These are phyloP conservation scores for Oxygymnocypris stewartii DNA, from an alignment of 2,113 vertebrate species.

Conservation along the genomic window DNA sequence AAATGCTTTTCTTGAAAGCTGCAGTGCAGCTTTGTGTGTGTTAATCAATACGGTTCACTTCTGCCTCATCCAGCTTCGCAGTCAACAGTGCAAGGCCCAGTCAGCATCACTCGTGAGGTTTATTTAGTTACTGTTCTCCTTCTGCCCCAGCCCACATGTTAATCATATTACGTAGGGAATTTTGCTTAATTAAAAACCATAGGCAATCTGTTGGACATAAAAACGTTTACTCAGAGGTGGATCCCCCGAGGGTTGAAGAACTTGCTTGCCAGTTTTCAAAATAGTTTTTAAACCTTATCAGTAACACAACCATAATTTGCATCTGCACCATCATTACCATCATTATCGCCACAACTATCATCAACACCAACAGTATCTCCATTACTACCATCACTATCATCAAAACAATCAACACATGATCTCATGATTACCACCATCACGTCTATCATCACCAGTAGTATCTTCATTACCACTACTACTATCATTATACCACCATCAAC, in stretches of 20 bases:
- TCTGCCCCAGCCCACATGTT: conserved; percentile 7
- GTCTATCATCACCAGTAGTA: no score
- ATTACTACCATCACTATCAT: background rate
- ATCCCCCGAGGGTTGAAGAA: background rate
- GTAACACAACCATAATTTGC: background rate
- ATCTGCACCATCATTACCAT: no score
- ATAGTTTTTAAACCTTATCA: background rate
- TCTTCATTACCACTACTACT: no score
- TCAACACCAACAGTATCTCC: background rate
- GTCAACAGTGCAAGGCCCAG: conserved; percentile 26
- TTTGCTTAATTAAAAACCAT: conserved; percentile 20
- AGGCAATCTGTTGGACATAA: conserved; percentile 3
- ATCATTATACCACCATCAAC: background rate
- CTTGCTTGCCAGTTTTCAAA: background rate
- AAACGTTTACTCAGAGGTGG: conserved; percentile 14
- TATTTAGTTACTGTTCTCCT: conserved; percentile 36
- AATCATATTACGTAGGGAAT: background rate
- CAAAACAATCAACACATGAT: background rate
- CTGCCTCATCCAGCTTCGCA: conserved; percentile 18
- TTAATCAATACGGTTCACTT: conserved; percentile 28
- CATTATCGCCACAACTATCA: background rate
- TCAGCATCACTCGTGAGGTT: background rate
- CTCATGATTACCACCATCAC: background rate
- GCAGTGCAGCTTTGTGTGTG: conserved; percentile 16
- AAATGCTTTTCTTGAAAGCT: conserved; percentile 42